These are phyloP conservation scores for Orchesella cincta DNA, from an alignment of 1,140 invertebrate genomes.

Conservation along the genomic window DNA sequence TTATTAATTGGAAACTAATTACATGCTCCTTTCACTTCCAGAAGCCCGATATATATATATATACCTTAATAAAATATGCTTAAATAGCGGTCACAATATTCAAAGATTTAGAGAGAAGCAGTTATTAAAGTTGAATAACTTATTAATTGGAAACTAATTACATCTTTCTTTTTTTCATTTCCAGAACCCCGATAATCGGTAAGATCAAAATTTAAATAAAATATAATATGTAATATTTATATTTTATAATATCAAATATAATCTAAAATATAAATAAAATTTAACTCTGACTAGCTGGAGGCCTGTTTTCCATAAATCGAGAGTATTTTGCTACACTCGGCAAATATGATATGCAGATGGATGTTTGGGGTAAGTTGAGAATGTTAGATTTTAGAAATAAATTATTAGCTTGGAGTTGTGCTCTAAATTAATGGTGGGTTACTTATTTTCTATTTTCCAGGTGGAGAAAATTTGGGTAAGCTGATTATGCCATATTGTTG, in stretches of 20 bases:
- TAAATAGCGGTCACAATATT: no score
- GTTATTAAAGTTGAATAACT: background rate
- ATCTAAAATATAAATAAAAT: no score
- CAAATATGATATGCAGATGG: constrained; percentile 96
- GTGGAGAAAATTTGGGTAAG: constrained; percentile 78
- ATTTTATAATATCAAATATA: no score
- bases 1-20: no score
- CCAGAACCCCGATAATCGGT: background rate
- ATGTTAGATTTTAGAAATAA: background rate
- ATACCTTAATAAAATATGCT: no score
- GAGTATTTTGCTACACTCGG: constrained; percentile 90
- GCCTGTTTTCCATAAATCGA: constrained; percentile 90
- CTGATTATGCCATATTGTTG: no score
- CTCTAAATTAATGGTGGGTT: no score
- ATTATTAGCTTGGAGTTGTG: no score
- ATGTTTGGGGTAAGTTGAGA: constrained; percentile 78
- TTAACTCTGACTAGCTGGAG: no score
- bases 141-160: no score
- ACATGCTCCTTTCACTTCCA: background rate
- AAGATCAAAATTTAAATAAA: constrained; percentile 55
- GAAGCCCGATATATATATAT: no score
- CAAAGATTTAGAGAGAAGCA: background rate
- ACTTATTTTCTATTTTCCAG: constrained; percentile 51
- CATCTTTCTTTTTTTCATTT: background rate
- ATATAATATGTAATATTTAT: constrained; percentile 8